phyloP scores from a whole-genome alignment of 1,140 invertebrate species.

The Diorhabda carinulata region DNA sequence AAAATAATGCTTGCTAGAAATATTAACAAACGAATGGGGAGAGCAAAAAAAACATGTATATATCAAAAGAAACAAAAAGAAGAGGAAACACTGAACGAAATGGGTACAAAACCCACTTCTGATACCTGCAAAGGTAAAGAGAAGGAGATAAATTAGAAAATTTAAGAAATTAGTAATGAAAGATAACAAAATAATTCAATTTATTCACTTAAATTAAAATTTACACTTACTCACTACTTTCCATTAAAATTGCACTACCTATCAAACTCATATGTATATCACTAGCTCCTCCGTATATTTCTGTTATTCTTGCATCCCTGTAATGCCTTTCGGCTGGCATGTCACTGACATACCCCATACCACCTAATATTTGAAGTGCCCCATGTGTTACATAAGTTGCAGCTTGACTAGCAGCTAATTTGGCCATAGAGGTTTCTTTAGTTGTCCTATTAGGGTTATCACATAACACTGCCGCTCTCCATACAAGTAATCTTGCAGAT shows the following conservation, averaged over 20 bases:
- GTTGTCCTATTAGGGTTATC: slow-evolving; percentile 58
- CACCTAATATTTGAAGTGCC: slow-evolving; percentile 79
- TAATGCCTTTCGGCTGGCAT: slow-evolving; percentile 89
- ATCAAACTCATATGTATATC: slow-evolving; percentile 90
- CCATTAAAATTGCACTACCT: slow-evolving; percentile 69
- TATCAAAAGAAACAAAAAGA: too few species aligned
- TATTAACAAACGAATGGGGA: too few species aligned
- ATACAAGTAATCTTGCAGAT: slow-evolving; percentile 74
- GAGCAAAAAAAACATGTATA: too few species aligned
- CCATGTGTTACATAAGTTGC: slow-evolving; percentile 81
- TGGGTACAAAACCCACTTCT: too few species aligned
- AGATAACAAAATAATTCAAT: too few species aligned
- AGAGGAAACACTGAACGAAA: too few species aligned
- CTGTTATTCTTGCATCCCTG: slow-evolving; percentile 77
- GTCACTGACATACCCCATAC: slow-evolving; percentile 82
- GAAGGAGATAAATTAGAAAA: too few species aligned
- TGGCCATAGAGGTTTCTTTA: slow-evolving; percentile 85
- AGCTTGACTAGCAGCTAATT: slow-evolving; percentile 78
- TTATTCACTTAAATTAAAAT: too few species aligned
- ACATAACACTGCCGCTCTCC: slow-evolving; percentile 74
- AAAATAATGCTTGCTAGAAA: too few species aligned
- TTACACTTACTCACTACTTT: slow-evolving; percentile 45
- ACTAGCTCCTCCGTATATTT: slow-evolving; percentile 86
- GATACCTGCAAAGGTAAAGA: too few species aligned
- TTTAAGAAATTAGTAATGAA: too few species aligned